These are phyloP conservation scores for Oscheius sp. DNA, from an alignment of 2,888 invertebrate genomes.

Conservation along the genomic window DNA sequence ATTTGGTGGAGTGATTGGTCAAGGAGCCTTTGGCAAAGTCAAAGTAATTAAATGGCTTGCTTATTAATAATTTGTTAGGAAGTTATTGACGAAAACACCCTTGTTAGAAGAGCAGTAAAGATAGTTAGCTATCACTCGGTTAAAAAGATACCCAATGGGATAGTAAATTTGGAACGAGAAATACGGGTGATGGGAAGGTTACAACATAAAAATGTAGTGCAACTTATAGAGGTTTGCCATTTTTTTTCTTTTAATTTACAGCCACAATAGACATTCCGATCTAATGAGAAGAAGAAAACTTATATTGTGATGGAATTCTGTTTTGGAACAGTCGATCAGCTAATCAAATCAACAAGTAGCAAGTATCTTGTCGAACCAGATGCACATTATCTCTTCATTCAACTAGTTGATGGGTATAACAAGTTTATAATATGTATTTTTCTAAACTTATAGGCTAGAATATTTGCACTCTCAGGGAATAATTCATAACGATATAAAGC, in stretches of 20 bases:
- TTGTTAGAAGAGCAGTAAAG: slow-evolving; percentile 86
- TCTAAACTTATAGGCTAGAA: slow-evolving; percentile 43
- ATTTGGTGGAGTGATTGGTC: slow-evolving; percentile 95
- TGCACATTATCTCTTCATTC: slow-evolving; percentile 79
- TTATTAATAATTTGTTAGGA: slow-evolving; percentile 46
- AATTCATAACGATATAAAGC: slow-evolving; percentile 98
- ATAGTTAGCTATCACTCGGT: slow-evolving; percentile 81
- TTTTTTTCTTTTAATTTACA: background rate
- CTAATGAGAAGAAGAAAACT: slow-evolving; percentile 96
- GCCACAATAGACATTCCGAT: slow-evolving; percentile 80
- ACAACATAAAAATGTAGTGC: slow-evolving; percentile 91
- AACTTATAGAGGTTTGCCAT: slow-evolving; percentile 74
- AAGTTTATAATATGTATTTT: background rate
- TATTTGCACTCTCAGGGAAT: slow-evolving; percentile 78
- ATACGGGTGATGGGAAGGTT: slow-evolving; percentile 86
- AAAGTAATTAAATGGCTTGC: slow-evolving; percentile 85
- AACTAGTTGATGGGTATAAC: slow-evolving; percentile 85
- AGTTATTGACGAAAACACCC: slow-evolving; percentile 52
- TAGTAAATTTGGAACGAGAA: slow-evolving; percentile 77
- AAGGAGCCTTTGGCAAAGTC: slow-evolving; percentile 98
- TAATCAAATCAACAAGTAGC: slow-evolving; percentile 71
- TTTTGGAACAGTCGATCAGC: slow-evolving; percentile 91
- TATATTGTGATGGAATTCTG: slow-evolving; percentile 93
- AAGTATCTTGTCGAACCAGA: slow-evolving; percentile 41
- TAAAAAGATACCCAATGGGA: slow-evolving; percentile 59